Conservation (phyloP, 2,888 invertebrate genomes). For the Endotricha flammealis region DNA sequence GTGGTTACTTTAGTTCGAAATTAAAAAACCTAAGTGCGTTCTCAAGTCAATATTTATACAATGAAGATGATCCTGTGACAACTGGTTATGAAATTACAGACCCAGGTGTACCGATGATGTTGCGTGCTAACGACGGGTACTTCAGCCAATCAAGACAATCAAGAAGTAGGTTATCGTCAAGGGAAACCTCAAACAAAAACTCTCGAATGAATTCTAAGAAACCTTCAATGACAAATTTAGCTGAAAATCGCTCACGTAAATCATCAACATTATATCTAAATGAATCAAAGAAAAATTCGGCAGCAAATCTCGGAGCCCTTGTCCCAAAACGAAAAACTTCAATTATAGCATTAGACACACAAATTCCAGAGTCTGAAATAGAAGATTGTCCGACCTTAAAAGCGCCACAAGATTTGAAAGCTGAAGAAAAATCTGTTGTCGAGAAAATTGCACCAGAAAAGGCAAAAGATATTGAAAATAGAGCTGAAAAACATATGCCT, state of each 20-base stretch:
- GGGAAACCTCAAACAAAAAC: constrained; percentile 58
- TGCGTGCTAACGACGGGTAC: constrained; percentile 80
- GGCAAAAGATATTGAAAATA: constrained; percentile 57
- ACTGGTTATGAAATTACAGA: constrained; percentile 82
- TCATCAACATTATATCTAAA: constrained; percentile 67
- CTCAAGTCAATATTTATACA: constrained; percentile 82
- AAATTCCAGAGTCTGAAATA: constrained; percentile 71
- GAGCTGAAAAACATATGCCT: constrained; percentile 55
- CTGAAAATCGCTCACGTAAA: constrained; percentile 63
- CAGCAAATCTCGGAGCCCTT: constrained; percentile 53
- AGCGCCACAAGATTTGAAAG: constrained; percentile 71
- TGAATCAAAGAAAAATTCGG: constrained; percentile 71
- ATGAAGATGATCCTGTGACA: constrained; percentile 80
- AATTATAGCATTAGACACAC: constrained; percentile 46
- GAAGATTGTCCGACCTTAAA: constrained; percentile 72
- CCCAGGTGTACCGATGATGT: constrained; percentile 83
- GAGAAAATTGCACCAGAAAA: constrained; percentile 60
- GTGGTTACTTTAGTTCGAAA: constrained; percentile 62
- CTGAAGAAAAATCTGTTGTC: constrained; percentile 68
- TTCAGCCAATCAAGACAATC: constrained; percentile 74
- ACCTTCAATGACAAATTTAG: constrained; percentile 66
- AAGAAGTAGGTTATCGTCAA: constrained; percentile 55
- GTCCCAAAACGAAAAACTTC: constrained; percentile 62
- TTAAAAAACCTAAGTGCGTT: constrained; percentile 66
- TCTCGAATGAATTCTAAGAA: constrained; percentile 70